Evolutionary conservation across 2,113 vertebrate species (phyloP).

Genomic region (Microcebus griseorufus): DNA sequence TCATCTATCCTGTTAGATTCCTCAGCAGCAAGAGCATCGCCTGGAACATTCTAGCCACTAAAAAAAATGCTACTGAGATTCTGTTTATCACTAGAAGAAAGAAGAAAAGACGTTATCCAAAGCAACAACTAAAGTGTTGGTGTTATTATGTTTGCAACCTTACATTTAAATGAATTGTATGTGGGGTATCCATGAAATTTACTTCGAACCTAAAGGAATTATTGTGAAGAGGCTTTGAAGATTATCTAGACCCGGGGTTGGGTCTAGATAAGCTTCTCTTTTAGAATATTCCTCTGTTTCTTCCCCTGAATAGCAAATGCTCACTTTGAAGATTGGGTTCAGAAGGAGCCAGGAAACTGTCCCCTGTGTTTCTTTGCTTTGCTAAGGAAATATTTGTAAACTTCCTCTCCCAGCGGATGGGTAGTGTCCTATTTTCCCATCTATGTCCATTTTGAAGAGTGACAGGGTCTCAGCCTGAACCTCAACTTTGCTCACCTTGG

Average conservation of each 20-base stretch:
- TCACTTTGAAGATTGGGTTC: not conserved
- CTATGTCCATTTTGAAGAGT: not conserved
- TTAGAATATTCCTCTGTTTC: not conserved
- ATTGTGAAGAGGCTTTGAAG: not conserved
- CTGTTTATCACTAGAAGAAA: not conserved
- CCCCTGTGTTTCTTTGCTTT: not conserved
- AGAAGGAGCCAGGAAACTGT: not conserved
- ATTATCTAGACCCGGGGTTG: not conserved
- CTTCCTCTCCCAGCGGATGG: not conserved
- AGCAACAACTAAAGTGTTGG: not conserved
- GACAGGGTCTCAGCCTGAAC: not conserved
- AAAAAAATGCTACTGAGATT: not conserved
- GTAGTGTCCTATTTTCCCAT: rapidly evolving
- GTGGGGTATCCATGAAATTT: not conserved
- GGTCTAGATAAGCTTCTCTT: not conserved
- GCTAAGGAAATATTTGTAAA: not conserved
- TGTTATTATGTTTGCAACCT: not conserved
- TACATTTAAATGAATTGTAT: not conserved
- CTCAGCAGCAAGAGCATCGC: not conserved
- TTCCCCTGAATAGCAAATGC: not conserved
- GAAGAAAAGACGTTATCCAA: not conserved
- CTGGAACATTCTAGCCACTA: not conserved
- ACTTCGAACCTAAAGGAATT: not conserved
- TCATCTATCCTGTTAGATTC: not conserved
- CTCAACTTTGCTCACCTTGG: not conserved